Evolutionary conservation across 2,113 vertebrate species (phyloP).

Genomic region (Saguinus imperator): DNA sequence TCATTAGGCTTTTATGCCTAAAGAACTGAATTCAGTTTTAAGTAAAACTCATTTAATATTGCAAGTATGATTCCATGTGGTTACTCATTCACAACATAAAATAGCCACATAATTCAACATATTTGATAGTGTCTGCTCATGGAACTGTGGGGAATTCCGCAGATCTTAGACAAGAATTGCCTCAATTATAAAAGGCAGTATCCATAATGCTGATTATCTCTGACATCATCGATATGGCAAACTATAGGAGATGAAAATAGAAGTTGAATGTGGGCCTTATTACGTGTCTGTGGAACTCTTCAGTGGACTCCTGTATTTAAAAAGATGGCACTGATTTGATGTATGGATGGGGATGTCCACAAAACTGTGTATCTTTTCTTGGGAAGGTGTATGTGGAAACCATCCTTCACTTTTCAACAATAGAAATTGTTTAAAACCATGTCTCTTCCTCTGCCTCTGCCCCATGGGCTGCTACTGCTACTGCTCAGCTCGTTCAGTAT

Average conservation of each 20-base stretch:
- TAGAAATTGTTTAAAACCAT: background rate
- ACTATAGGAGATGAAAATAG: background rate
- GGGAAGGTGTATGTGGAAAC: background rate
- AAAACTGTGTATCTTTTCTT: conserved; percentile 23
- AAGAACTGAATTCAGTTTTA: conserved; percentile 68
- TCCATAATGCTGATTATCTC: conserved; percentile 46
- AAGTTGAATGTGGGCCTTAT: background rate
- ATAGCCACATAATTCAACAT: conserved; percentile 62
- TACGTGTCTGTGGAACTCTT: background rate
- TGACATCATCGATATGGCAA: conserved; percentile 35
- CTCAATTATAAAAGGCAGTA: conserved; percentile 22
- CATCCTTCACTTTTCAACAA: background rate
- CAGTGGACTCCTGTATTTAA: background rate
- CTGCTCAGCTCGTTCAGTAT: conserved; percentile 31
- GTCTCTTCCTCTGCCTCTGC: background rate
- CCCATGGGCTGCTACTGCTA: background rate
- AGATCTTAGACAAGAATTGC: conserved; percentile 5
- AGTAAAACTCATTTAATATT: conserved; percentile 68
- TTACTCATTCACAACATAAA: conserved; percentile 72
- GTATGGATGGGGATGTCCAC: background rate
- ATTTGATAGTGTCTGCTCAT: conserved; percentile 41
- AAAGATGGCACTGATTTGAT: conserved; percentile 30
- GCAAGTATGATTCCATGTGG: conserved; percentile 50
- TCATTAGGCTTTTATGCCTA: conserved; percentile 69
- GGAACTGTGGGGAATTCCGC: background rate